Evolutionary conservation across 2,888 invertebrate species (phyloP), one percentile per base, ranked within the genome.

Genomic region (Miltochrista miniata): DNA sequence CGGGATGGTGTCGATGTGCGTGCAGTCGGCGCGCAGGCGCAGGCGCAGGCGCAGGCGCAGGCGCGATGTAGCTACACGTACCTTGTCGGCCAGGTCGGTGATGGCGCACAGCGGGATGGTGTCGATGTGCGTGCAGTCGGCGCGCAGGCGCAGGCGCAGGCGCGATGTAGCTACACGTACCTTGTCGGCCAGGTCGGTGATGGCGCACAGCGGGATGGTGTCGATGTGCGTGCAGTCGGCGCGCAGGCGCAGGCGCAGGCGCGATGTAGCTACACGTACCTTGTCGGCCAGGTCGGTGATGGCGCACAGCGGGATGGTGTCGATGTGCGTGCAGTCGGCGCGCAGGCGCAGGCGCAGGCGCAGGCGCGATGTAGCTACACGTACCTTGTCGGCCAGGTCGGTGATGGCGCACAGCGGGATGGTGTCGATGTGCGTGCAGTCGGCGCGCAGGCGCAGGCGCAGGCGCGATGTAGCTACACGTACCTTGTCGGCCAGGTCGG

Each of bases 81-180:
- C n/a, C n/a, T n/a, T n/a, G n/a, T n/a, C n/a, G n/a, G n/a, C 96
- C 63, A 96, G 95, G 76, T 97, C 96, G 82, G 95, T 94, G 44
- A 98, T 95, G 46, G 96, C 95, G 68, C 95, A 94, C 54, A 97
- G 95, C 13, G 97, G 96, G 35, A 97, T 96, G 83, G 97, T 98
- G 87, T 96, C 98, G 77, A 96, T 95, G 71, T 95, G 96, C 69
- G 97, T 96, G 74, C 96, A 94, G 66, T 96, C 94, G 54, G 96
- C 93, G 64, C 97, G 93, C 59, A 96, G 93, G 51, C 97, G 93
- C 81, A 96, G 98, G 85, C 98, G 98, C 13, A 98, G 94, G 65
- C 96, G 95, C 52, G 95, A n/a, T n/a, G n/a, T n/a, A n/a, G n/a
- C n/a, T n/a, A n/a, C n/a, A n/a, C n/a, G n/a, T n/a, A n/a, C n/a